Evolutionary conservation across 2,797 vertebrate species (phyloP), one percentile per base, ranked within the genome.

Genomic region (Sebastes kiyomatsui): DNA sequence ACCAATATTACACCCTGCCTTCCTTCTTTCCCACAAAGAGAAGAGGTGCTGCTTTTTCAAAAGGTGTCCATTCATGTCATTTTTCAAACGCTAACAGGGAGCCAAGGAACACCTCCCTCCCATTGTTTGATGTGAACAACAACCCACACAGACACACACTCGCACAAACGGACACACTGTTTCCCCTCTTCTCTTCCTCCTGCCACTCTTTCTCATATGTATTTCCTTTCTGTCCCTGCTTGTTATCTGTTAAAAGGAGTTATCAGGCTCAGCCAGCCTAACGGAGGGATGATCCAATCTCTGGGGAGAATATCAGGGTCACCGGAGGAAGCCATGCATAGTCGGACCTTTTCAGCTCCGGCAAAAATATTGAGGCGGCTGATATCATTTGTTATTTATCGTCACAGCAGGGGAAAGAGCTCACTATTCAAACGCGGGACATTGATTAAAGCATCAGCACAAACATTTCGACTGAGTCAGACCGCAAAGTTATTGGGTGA

Each of bases 71-170:
- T 86, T 88, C 77, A 67, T 88, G 78, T 84, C 49, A 66, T 90
- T 84, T 91, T 81, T 91, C 79, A 85, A 74, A 79, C 6, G 58
- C 82, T 89, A 90, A 88, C 87, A 69, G 84, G 81, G 73, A 86
- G 83, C 87, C 69, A 49, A 87, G 72, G 65, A 90, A 89, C 83
- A 75, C 77, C 76, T 83, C 72, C 60, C 55, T 73, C 46, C 35
- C 74, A 59, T 81, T 87, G 84, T 85, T 87, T 84, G 90, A 91
- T 82, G 78, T 77, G 79, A 74, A 80, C 81, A 87, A 32, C 83
- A 69, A 69, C 74, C 46, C n/a, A 54, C 16, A 20, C 52, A 56
- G 23, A 60, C 54, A 52, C 55, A 78, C 67, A 54, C 67, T 28
- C 22, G 16, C 33, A 69, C 58, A 74, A 71, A 83, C 12, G 55